These are phyloP conservation scores for Globodera rostochiensis DNA, from an alignment of 1,140 invertebrate species.

Conservation along the genomic window DNA sequence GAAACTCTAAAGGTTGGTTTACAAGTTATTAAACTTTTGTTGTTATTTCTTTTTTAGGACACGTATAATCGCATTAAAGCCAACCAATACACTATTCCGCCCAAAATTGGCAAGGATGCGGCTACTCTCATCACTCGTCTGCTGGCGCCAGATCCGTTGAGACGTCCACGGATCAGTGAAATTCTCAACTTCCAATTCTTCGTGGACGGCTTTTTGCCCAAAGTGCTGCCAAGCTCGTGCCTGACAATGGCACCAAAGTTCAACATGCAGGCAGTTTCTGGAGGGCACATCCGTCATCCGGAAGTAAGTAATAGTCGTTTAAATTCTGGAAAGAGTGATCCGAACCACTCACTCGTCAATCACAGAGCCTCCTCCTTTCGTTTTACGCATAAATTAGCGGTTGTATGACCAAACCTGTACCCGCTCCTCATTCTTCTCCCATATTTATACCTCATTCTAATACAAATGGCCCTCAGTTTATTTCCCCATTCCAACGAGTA, in stretches of 20 bases:
- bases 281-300: conserved; percentile 18
- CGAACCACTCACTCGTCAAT: no score
- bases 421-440: no score
- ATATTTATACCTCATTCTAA: no score
- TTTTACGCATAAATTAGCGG: no score
- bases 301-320: no score
- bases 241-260: conserved; percentile 48
- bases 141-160: conserved; percentile 80
- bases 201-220: conserved; percentile 65
- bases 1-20: conserved; percentile 61
- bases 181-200: conserved; percentile 79
- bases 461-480: no score
- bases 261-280: conserved; percentile 36
- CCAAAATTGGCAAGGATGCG: conserved; percentile 74
- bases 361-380: no score
- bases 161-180: conserved; percentile 79
- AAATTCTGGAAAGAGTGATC: no score
- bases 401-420: no score
- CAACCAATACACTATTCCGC: conserved; percentile 85
- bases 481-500: no score
- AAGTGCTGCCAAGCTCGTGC: conserved; percentile 43
- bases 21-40: no score
- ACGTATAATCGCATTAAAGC: conserved; percentile 82
- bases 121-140: conserved; percentile 80
- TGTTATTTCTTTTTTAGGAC: conserved; percentile 12